Conservation (phyloP, 2,113 vertebrate species). For the Balaeniceps rex region DNA sequence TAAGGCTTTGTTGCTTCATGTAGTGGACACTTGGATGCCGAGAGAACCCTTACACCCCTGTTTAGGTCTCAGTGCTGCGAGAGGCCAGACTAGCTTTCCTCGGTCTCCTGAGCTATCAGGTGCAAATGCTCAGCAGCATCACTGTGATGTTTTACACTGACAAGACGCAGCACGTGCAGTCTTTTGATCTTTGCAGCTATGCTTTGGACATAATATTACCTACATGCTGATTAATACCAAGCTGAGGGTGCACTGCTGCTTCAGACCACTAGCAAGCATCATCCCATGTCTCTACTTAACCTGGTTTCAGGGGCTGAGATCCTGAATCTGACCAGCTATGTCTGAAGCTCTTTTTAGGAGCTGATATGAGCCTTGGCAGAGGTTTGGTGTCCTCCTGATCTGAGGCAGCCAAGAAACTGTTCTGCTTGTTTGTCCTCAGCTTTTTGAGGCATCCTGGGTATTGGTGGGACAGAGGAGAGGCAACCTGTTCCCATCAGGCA, state of each 20-base stretch:
- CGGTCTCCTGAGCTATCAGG: background rate
- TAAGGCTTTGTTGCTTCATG: background rate
- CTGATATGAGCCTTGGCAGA: background rate
- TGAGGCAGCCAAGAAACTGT: background rate
- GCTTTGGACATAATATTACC: background rate
- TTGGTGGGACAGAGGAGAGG: background rate
- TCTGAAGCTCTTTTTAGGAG: background rate
- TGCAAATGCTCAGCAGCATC: background rate
- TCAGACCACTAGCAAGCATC: background rate
- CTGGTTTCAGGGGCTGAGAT: background rate
- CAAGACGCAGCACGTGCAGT: background rate
- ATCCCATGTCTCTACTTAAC: background rate
- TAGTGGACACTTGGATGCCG: background rate
- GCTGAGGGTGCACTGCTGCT: background rate
- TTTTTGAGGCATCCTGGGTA: background rate
- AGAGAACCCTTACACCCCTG: background rate
- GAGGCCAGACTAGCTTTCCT: background rate
- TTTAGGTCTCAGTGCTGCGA: background rate
- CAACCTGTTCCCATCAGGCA: background rate
- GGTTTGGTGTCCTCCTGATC: background rate
- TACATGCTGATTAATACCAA: background rate
- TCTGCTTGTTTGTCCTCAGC: background rate
- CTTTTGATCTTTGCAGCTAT: background rate
- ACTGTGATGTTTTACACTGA: fast-evolving
- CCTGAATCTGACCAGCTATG: background rate